phyloP scores from a whole-genome alignment of 2,797 vertebrate species.

The Cyprinodon diabolis region DNA sequence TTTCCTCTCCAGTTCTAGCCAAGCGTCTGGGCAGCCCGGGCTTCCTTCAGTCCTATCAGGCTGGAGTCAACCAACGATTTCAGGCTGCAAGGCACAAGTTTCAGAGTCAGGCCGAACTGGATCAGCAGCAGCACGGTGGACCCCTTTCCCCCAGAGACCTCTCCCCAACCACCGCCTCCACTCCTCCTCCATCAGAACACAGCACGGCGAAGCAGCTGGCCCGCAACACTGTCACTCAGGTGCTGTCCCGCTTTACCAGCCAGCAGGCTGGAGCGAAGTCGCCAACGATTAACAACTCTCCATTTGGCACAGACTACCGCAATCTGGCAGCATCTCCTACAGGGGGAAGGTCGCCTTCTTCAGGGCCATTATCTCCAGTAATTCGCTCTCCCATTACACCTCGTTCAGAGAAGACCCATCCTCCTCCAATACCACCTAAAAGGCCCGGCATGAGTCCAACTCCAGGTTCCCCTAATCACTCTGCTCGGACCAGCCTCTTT shows the following conservation, averaged over 20 bases:
- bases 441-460: slow-evolving; percentile 90
- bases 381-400: slow-evolving; percentile 91
- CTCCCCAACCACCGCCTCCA: slow-evolving; percentile 88
- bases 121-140: slow-evolving; percentile 85
- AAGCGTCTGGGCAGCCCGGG: slow-evolving; percentile 87
- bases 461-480: slow-evolving; percentile 81
- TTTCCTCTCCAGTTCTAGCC: slow-evolving; percentile 90
- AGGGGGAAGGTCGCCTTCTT: slow-evolving; percentile 76
- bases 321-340: slow-evolving; percentile 83
- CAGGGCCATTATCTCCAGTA: slow-evolving; percentile 86
- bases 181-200: slow-evolving; percentile 87
- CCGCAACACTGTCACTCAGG: slow-evolving; percentile 97
- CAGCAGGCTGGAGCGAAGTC: slow-evolving; percentile 89
- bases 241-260: slow-evolving; percentile 95
- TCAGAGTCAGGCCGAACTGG: slow-evolving; percentile 92
- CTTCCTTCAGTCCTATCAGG: slow-evolving; percentile 94
- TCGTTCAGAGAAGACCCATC: slow-evolving; percentile 87
- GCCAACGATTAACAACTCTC: slow-evolving; percentile 89
- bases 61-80: slow-evolving; percentile 95
- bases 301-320: slow-evolving; percentile 97
- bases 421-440: slow-evolving; percentile 91
- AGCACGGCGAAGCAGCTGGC: slow-evolving; percentile 92
- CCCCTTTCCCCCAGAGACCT: slow-evolving; percentile 91
- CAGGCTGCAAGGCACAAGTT: slow-evolving; percentile 97
- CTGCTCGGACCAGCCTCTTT: slow-evolving; percentile 75